A percentile compares a stretch with the other conserved stretches of the same genome.
phyloP scores from a whole-genome alignment of 2,888 invertebrate species.

The Caenorhabditis zanzibari region DNA sequence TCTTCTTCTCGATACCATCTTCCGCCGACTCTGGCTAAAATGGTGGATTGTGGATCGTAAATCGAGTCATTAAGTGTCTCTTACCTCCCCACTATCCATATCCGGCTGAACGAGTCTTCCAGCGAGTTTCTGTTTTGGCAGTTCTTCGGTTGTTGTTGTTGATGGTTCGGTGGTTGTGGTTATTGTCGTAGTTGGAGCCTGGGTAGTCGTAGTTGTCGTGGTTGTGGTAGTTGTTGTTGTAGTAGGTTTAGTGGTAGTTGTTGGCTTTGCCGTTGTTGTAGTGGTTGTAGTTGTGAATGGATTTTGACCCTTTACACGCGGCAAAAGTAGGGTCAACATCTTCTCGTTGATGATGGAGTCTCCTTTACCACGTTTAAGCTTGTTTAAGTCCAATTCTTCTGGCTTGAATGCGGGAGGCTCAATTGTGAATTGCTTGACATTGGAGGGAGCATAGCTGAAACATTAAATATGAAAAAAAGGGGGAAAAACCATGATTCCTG shows the following conservation, averaged over 20 bases:
- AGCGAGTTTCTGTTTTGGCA: constrained; percentile 51
- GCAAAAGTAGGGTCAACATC: constrained; percentile 72
- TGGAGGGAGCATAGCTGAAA: constrained; percentile 60
- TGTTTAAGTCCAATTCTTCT: constrained; percentile 55
- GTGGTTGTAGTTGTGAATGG: constrained; percentile 67
- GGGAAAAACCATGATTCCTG: too few relatives aligned
- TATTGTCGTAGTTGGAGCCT: constrained; percentile 31
- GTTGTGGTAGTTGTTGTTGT: constrained; percentile 51
- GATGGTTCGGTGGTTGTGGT: constrained; percentile 39
- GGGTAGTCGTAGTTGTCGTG: constrained; percentile 42
- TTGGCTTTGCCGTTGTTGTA: constrained; percentile 36
- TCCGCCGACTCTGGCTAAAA: constrained; percentile 58
- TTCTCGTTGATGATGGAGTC: constrained; percentile 75
- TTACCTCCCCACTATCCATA: constrained; percentile 62
- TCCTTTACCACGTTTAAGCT: constrained; percentile 68
- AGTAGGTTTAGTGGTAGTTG: constrained; percentile 42
- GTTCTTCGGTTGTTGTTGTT: constrained; percentile 52
- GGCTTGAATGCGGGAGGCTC: constrained; percentile 61
- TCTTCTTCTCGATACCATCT: constrained; percentile 49
- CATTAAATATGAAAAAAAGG: neutral
- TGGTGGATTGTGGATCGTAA: constrained; percentile 53
- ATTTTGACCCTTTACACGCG: constrained; percentile 69
- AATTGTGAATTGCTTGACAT: constrained; percentile 52
- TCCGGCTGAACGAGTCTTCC: constrained; percentile 65
- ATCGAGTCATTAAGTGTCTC: constrained; percentile 40